Evolutionary conservation across 2,797 vertebrate genomes (phyloP).

Genomic region (Xiphorhynchus erythropygius): DNA sequence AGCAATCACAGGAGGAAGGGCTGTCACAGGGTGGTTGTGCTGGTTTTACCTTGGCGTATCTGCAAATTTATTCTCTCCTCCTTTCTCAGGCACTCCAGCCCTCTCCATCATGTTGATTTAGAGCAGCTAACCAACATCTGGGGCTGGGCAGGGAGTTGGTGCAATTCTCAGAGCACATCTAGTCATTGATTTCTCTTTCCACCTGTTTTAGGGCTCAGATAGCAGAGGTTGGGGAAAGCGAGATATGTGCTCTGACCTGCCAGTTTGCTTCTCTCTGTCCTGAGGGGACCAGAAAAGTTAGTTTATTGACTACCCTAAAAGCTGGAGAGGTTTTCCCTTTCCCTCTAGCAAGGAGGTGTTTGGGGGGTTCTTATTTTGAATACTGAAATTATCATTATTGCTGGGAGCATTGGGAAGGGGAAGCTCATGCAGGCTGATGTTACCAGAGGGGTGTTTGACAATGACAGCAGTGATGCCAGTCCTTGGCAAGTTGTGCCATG

Average conservation of each 20-base stretch:
- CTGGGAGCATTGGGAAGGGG: not conserved
- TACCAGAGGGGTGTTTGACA: not conserved
- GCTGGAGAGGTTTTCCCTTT: not conserved
- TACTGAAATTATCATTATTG: not conserved
- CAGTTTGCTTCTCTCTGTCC: not conserved
- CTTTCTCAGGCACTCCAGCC: not conserved
- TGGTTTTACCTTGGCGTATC: not conserved
- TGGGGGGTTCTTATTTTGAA: not conserved
- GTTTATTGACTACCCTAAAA: not conserved
- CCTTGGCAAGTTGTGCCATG: not conserved
- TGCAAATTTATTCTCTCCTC: not conserved
- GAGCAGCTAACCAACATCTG: not conserved
- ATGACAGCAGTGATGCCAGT: not conserved
- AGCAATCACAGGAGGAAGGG: rapidly evolving
- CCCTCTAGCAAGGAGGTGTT: not conserved
- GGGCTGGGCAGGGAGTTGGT: not conserved
- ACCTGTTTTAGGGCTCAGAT: not conserved
- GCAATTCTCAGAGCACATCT: not conserved
- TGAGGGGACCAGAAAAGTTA: not conserved
- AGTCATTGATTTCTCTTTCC: not conserved
- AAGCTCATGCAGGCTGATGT: not conserved
- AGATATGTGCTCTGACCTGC: not conserved
- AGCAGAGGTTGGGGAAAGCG: not conserved
- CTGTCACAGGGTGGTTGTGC: not conserved
- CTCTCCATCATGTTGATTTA: not conserved